phyloP scores from a whole-genome alignment of 2,888 invertebrate genomes.

The Thelaira solivaga region DNA sequence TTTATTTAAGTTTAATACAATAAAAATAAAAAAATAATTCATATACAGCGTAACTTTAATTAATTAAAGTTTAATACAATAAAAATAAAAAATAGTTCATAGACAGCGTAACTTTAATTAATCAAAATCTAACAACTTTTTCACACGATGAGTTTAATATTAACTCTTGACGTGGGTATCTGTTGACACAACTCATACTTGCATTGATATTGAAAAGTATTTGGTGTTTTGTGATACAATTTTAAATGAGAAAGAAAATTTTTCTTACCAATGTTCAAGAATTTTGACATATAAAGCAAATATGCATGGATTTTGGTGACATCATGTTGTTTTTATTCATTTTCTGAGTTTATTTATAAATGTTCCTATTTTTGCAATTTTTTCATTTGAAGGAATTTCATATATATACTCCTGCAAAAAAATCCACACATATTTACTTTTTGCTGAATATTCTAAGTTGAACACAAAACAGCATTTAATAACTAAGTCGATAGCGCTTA shows the following conservation, averaged over 20 bases:
- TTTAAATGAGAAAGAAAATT: no score
- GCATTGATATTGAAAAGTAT: no score
- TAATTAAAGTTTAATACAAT: conserved; percentile 17
- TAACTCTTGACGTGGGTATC: no score
- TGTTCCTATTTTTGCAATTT: no score
- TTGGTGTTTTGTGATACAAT: no score
- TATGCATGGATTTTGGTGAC: conserved; percentile 25
- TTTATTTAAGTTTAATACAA: neutral
- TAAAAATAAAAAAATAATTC: conserved; percentile 23
- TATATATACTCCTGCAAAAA: conserved; percentile 37
- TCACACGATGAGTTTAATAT: no score
- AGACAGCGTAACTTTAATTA: no score
- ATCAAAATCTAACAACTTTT: no score
- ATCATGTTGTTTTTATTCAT: neutral
- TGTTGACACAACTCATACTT: no score
- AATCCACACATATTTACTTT: conserved; percentile 46
- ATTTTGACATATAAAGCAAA: conserved; percentile 35
- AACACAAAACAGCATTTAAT: conserved; percentile 33
- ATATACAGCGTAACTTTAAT: conserved; percentile 21
- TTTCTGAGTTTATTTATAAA: no score
- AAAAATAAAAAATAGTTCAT: no score
- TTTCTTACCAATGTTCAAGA: conserved; percentile 20
- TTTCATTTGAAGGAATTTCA: conserved; percentile 31
- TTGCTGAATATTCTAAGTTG: conserved; percentile 34
- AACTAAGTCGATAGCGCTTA: no score